Conservation (phyloP, 1,140 invertebrate species). For the Platyscapa corneri region DNA sequence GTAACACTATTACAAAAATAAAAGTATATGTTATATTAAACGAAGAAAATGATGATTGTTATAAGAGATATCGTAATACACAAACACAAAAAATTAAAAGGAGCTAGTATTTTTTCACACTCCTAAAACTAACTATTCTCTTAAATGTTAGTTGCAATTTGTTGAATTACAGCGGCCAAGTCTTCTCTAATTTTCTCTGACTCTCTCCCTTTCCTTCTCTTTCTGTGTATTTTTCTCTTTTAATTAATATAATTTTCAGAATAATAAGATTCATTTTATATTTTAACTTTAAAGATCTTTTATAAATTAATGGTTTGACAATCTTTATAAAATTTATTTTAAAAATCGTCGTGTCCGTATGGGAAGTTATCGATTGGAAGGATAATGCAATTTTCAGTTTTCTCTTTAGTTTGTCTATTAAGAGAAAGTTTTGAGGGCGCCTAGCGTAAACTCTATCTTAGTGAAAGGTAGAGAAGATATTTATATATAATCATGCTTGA, state of each 20-base stretch:
- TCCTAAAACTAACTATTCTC: constrained; percentile 20
- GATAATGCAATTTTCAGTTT: constrained; percentile 20
- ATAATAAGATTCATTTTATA: neutral
- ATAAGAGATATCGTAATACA: constrained; percentile 24
- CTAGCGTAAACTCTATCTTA: neutral
- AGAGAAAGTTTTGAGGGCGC: constrained; percentile 34
- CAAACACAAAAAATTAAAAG: neutral
- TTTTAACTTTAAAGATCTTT: neutral
- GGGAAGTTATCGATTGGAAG: constrained; percentile 8
- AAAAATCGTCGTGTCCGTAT: neutral
- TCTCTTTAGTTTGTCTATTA: neutral
- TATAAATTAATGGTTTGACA: neutral
- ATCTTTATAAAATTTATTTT: neutral
- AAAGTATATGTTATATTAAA: constrained; percentile 1
- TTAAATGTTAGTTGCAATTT: constrained; percentile 8
- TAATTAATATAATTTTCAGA: neutral
- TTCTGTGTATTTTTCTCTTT: neutral
- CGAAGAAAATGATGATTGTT: neutral
- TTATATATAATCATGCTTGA: neutral
- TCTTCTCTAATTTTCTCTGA: neutral
- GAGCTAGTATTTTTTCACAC: constrained; percentile 13
- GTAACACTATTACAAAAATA: neutral
- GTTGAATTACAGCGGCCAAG: neutral
- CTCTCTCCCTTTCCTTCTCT: constrained; percentile 3
- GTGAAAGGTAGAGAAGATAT: constrained; percentile 11